Conservation (phyloP, 2,888 invertebrate species). For the Euproctis similis region DNA sequence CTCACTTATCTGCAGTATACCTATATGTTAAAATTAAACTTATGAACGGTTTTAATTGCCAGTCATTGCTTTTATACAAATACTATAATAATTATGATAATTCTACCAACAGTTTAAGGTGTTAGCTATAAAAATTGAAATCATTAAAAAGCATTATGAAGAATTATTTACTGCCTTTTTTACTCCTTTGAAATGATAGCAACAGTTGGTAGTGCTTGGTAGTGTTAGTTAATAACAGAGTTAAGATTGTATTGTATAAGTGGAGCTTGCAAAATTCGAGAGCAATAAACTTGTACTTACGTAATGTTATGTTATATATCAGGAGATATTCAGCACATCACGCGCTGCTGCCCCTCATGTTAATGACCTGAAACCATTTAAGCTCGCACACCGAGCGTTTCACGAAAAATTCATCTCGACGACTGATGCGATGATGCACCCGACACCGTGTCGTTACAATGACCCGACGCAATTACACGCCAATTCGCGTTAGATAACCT, state of each 20-base stretch:
- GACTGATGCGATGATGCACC: constrained; percentile 35
- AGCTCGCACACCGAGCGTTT: constrained; percentile 34
- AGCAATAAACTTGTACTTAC: neutral
- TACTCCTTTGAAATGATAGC: no score
- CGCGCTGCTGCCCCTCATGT: constrained; percentile 28
- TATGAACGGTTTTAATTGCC: no score
- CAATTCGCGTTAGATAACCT: constrained; percentile 47
- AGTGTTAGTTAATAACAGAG: no score
- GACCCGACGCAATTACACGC: constrained; percentile 48
- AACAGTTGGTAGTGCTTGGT: no score
- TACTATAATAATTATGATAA: no score
- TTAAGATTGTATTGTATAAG: no score
- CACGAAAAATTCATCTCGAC: constrained; percentile 63
- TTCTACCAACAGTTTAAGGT: no score
- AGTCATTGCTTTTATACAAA: no score
- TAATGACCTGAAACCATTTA: constrained; percentile 35
- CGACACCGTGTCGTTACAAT: constrained; percentile 57
- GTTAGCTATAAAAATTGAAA: no score
- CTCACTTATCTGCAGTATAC: neutral
- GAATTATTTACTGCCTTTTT: no score
- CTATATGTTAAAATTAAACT: no score
- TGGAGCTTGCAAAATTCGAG: neutral
- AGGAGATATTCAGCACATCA: constrained; percentile 1
- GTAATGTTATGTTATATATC: neutral
- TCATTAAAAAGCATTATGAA: no score